Evolutionary conservation across 2,113 vertebrate genomes (phyloP), one percentile per base, ranked within the genome.

Genomic region (Odocoileus hemionus): DNA sequence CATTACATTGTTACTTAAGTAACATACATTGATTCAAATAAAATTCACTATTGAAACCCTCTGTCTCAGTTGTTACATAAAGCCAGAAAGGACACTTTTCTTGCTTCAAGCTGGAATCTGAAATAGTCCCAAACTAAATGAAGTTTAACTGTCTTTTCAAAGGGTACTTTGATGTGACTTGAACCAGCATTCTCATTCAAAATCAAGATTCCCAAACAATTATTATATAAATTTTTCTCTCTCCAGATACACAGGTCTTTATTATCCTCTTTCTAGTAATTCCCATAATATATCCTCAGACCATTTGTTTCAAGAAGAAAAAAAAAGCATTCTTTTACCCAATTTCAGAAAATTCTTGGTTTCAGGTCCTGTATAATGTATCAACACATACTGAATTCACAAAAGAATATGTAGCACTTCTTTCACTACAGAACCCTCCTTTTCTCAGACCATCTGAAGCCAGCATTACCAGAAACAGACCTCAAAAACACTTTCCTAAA

Each of bases 311-410:
- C 58, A 89, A 91, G 15, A 85, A 39, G 45, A 30, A 57, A 86
- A 52, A 23, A 43, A 57, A 36, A 79, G 17, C 26, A 90, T 64
- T 96, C 76, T 25, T 87, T 80, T 61, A 80, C 28, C 47, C 33
- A 54, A 76, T 61, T 95, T 89, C 92, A 89, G 87, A 93, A 93
- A 94, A 82, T 45, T 92, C 78, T 82, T 92, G 21, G 58, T 54
- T 57, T 23, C 26, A 60, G 54, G 76, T 76, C 39, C 89, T 54
- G n/a, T n/a, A 82, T 55, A 60, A 50, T 33, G 36, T 2, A 30
- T 47, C 64, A 70, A 58, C 50, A 52, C 47, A 55, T 12, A 47
- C 1, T 76, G 30, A 52, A 57, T 33, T 43, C 85, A 88, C 70
- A 45, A 45, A 85, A 83, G 33, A 43, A n/a, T 28, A 57, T 0